These are phyloP conservation scores for Mus musculus DNA, from an alignment of 2,113 vertebrate species.

Conservation along the genomic window GRCm39 chr10:22996001-22996500, in stretches of 20 bases:
- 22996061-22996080: slow-evolving; percentile 64
- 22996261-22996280: slow-evolving; percentile 49
- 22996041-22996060: slow-evolving; percentile 70
- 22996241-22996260: slow-evolving; percentile 28
- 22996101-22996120: slow-evolving; percentile 77
- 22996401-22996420: slow-evolving; percentile 37
- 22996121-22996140: slow-evolving; percentile 73
- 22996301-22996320: not conserved
- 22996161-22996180: slow-evolving; percentile 65
- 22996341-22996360: slow-evolving; percentile 15
- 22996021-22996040: slow-evolving; percentile 71
- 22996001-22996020: slow-evolving; percentile 56
- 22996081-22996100: slow-evolving; percentile 77
- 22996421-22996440: slow-evolving; percentile 27
- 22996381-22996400: slow-evolving; percentile 30
- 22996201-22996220: slow-evolving; percentile 63
- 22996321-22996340: not conserved
- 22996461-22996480: slow-evolving; percentile 17
- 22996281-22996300: not conserved
- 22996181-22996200: slow-evolving; percentile 71
- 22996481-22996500: slow-evolving; percentile 68
- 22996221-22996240: slow-evolving; percentile 72
- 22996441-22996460: not conserved
- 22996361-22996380: slow-evolving; percentile 38
- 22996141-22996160: slow-evolving; percentile 75